Percentiles rank a stretch among this genome's conserved stretches.
phyloP scores from a whole-genome alignment of 2,113 vertebrate genomes.

The Cricetomys ansorgei region DNA sequence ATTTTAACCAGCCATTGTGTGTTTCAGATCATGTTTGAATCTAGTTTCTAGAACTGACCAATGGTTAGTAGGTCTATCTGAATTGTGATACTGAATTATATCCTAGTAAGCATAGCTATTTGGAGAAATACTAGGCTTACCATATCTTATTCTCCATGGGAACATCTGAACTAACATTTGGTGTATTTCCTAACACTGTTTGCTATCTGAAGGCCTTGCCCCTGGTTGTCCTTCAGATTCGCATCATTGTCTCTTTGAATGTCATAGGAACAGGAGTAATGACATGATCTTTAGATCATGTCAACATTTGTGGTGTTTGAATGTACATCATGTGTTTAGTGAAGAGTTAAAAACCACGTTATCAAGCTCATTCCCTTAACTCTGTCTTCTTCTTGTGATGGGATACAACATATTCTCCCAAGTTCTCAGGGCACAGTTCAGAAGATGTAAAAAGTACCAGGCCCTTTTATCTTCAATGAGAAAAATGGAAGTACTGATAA shows the following conservation, averaged over 20 bases:
- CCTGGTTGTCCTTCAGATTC: neutral
- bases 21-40: neutral
- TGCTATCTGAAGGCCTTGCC: neutral
- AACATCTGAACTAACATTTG: neutral
- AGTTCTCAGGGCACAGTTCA: neutral
- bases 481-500: neutral
- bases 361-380: neutral
- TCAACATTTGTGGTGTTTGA: neutral
- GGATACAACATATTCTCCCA: neutral
- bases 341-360: neutral
- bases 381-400: neutral
- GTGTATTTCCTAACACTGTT: neutral
- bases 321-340: neutral
- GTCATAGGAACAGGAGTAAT: neutral
- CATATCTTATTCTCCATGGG: neutral
- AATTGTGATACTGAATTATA: neutral
- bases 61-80: neutral
- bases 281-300: neutral
- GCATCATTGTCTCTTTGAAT: neutral
- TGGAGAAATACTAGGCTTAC: neutral
- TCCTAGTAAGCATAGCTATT: neutral
- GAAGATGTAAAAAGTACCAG: neutral
- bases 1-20: neutral
- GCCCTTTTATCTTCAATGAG: neutral
- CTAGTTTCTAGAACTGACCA: constrained; percentile 10